Evolutionary conservation across 1,140 invertebrate genomes (phyloP), one percentile per base, ranked within the genome.

Genomic region (Physella acuta): DNA sequence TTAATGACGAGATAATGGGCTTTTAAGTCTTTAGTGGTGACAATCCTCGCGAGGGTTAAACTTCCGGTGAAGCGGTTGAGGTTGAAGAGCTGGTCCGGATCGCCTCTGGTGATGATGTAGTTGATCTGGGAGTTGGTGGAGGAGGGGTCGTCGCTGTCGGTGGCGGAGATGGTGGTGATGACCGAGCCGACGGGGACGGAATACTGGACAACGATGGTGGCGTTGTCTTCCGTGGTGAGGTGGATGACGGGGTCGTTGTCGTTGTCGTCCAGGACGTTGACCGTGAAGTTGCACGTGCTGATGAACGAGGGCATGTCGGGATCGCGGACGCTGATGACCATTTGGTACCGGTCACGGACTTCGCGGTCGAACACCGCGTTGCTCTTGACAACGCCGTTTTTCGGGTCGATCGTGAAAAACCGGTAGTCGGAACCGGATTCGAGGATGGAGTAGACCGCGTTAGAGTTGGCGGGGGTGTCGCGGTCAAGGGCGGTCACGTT

Each of bases 221-320:
- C 71, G 62, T 81, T 80, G 1, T 76, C 72, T 52, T 71, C 67
- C 44, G 67, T 73, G 0, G 81, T 78, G 60, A 79, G 78, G 39
- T 71, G 70, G 63, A 84, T 76, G 4, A 75, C 55, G 17, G 83
- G 83, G 4, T 62, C 60, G 68, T 84, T 81, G 72, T 84, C 83
- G 71, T 83, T 83, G n/a, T 77, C 71, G 65, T 84, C 83, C n/a
- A 72, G 51, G 0, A 82, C 68, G 36, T 69, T 65, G 4, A 83
- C 73, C 1, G 71, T 80, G 11, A 82, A 81, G 63, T 73, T 77
- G 34, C 74, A 76, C 0, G 70, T 75, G 68, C 68, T 69, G 36
- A 55, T 72, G 30, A 73, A 68, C 14, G 58, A 26, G 11, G 60
- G 44, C 11, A 65, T 53, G 24, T 63, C 64, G 8, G 72, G 68